Conservation (phyloP, 2,888 invertebrate species). For the Drosophila formosana region DNA sequence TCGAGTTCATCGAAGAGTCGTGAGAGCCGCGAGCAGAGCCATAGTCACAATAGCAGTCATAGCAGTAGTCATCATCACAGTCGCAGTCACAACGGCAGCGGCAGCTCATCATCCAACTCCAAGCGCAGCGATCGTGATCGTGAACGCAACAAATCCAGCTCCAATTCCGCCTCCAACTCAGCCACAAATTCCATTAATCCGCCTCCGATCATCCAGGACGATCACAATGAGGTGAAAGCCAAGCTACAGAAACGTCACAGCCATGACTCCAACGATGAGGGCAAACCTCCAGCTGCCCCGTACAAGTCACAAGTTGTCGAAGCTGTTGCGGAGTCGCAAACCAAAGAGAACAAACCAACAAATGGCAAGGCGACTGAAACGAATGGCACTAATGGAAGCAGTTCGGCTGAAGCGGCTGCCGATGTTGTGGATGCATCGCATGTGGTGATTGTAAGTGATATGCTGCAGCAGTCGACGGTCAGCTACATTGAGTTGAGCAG, state of each 20-base stretch:
- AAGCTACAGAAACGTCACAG: slow-evolving; percentile 88
- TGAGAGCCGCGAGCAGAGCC: slow-evolving; percentile 46
- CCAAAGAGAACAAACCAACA: slow-evolving; percentile 31
- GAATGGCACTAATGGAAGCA: slow-evolving; percentile 28
- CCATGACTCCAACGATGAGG: slow-evolving; percentile 92
- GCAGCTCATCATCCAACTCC: slow-evolving; percentile 55
- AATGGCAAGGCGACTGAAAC: slow-evolving; percentile 48
- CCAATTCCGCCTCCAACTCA: slow-evolving; percentile 40
- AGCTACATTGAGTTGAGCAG: slow-evolving; percentile 77
- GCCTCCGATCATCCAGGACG: slow-evolving; percentile 85
- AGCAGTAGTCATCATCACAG: slow-evolving; percentile 43
- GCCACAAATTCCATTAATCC: slow-evolving; percentile 32
- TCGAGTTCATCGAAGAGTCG: slow-evolving; percentile 24
- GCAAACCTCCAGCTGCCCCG: slow-evolving; percentile 83
- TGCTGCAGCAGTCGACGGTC: slow-evolving; percentile 77
- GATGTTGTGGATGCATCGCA: slow-evolving; percentile 40
- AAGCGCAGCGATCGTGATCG: slow-evolving; percentile 56
- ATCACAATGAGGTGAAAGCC: slow-evolving; percentile 86
- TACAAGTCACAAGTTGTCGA: slow-evolving; percentile 32
- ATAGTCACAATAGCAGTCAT: slow-evolving; percentile 58
- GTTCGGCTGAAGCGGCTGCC: slow-evolving; percentile 10
- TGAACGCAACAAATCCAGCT: slow-evolving; percentile 54
- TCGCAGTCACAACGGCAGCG: slow-evolving; percentile 57
- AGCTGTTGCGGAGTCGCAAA: background rate
- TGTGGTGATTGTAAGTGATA: slow-evolving; percentile 79